phyloP scores from a whole-genome alignment of 2,113 vertebrate species.

The Scatophagus argus region DNA sequence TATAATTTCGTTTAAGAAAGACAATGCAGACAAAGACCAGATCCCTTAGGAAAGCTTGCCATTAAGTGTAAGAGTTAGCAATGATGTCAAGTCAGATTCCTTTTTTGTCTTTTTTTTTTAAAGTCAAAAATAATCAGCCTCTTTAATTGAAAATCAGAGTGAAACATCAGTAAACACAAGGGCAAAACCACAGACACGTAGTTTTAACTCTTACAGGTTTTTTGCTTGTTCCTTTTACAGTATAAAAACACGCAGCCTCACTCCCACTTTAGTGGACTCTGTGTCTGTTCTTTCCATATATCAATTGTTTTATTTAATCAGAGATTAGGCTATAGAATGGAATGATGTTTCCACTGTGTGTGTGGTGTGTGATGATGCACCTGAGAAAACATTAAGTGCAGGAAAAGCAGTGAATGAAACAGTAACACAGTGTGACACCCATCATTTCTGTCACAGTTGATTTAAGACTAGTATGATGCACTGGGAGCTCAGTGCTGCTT shows the following conservation, averaged over 20 bases:
- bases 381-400: not conserved
- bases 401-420: not conserved
- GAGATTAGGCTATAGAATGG: too few relatives aligned
- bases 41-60: not conserved
- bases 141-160: not conserved
- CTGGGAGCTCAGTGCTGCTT: not conserved
- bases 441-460: not conserved
- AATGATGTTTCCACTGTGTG: too few relatives aligned
- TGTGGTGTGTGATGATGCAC: not conserved
- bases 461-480: not conserved
- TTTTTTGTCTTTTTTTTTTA: not conserved
- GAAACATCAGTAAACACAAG: not conserved
- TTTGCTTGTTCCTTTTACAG: not conserved
- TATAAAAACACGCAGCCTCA: not conserved
- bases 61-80: constrained; percentile 4
- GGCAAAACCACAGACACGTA: not conserved
- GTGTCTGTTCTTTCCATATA: not conserved
- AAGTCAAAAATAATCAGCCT: too few relatives aligned
- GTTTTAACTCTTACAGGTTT: not conserved
- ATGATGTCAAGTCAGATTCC: constrained; percentile 5
- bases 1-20: not conserved
- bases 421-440: not conserved
- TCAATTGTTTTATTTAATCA: too few relatives aligned
- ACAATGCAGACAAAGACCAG: not conserved
- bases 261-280: not conserved